phyloP scores from a whole-genome alignment of 2,797 vertebrate species.

The Tokudaia tokunoshimensis region DNA sequence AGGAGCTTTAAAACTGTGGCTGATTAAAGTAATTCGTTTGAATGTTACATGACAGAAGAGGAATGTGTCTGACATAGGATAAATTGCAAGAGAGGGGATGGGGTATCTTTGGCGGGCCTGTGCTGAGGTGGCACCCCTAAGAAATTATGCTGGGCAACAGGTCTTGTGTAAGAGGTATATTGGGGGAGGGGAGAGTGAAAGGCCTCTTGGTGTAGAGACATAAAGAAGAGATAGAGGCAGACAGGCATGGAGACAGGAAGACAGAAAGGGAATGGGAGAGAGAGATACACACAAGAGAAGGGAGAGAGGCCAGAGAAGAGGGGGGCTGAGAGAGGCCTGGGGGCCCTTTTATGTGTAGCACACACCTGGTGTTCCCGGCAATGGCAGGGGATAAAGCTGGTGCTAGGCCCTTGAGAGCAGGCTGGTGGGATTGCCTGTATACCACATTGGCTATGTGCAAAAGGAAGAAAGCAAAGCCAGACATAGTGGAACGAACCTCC shows the following conservation, averaged over 20 bases:
- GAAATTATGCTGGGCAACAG: background rate
- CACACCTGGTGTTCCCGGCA: background rate
- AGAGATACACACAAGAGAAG: background rate
- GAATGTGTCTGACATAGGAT: background rate
- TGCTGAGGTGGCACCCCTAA: background rate
- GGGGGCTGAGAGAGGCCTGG: background rate
- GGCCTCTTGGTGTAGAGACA: background rate
- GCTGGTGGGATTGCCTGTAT: background rate
- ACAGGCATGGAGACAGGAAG: background rate
- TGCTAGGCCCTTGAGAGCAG: background rate
- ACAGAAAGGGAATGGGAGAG: background rate
- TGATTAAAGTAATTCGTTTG: constrained; percentile 4
- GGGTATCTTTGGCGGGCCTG: background rate
- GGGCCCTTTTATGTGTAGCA: background rate
- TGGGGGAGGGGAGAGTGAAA: background rate
- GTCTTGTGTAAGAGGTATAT: background rate
- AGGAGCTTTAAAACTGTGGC: background rate
- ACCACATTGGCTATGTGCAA: background rate
- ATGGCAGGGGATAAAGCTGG: background rate
- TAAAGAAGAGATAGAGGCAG: background rate
- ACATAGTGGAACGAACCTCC: background rate
- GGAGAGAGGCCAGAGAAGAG: background rate
- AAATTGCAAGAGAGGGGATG: background rate
- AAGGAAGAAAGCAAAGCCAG: constrained; percentile 14
- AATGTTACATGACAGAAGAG: constrained; percentile 16